Base-by-base conservation (phyloP, 1,140 invertebrate species). In the Drosophila pectinifera region DNA sequence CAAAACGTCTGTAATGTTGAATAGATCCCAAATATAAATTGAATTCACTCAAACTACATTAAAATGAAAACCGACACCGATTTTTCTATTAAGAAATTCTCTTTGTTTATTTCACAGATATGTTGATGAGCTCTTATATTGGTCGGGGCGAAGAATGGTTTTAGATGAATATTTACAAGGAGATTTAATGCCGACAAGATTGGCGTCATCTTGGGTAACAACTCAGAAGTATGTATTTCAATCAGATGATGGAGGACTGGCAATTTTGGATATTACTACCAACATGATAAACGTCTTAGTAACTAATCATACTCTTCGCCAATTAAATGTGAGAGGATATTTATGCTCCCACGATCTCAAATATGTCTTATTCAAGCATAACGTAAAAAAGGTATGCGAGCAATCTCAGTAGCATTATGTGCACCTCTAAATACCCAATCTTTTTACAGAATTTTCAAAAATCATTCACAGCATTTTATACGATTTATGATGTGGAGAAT, bases 51-150 rank as follows among this genome's bases (percentile, higher is more conserved):
- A 31, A 49, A 18, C 7, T 14, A 13, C 3, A 31, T 28, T 0
- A 18, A 18, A 31, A 34, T 14, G 4, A 13, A 14, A 31, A 0
- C 3, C 5, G 13, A 13, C 11, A 4, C 31, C 31, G 10, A 34
- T 7, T 14, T 14, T 18, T 13, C 0, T 0, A 31, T 49, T 18
- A 1, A 31, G 0, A 16, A 1, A 48, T n/a, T 11, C 28, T 10
- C 5, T 5, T 22, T 31, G 8, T 46, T 2, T 46, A 2, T n/a
- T 59, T 46, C 73, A 61, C 49, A 95, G 95, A 81, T 97, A 97
- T 94, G 96, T 97, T 80, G 96, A 97, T 93, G 96, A 97, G 92
- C 94, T 97, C 73, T 93, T 97, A 46, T 97, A 97, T 92, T 97
- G 96, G 96, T 96, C 95, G 75, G 96, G 96, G 62, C 94, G 95